Base-by-base conservation (phyloP, 2,113 vertebrate genomes). In the Potamarius usumacintae region DNA sequence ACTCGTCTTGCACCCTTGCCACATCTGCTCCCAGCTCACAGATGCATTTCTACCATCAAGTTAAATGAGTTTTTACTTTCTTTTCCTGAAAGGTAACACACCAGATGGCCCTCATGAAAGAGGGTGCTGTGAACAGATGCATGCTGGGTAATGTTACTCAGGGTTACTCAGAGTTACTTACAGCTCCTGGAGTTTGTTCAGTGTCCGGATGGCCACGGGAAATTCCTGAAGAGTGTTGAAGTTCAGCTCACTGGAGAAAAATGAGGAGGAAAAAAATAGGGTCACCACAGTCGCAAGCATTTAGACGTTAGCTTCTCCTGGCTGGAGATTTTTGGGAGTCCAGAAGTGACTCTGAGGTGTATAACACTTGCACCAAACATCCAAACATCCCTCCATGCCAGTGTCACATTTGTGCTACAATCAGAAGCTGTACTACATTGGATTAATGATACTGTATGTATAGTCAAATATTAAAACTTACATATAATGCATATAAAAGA, bases 111-210 rank as follows among this genome's bases (percentile, higher is more conserved):
- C 60, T 88, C 60, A 62, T 88, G 58, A 76, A 83, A 55, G 25
- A 25, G 76, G 80, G 72, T 62, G 77, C 72, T 67, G 15, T 84
- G 88, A 74, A 86, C 86, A 88, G 80, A 88, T 90, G 90, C 84
- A 88, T 86, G 83, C 79, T 50, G 81, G 88, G 88, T 74, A 85
- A 67, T 63, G 77, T 80, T 72, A 74, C 77, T 82, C 30, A 11
- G 86, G 63, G 77, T 89, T 85, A 74, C 77, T 82, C 30, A 11
- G 86, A 55, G 77, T 89, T 85, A 94, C 98, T 97, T 93, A 99
- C 98, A 99, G 95, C 94, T 99, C 98, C 94, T 98, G 97, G 92
- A 99, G 97, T 90, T 97, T 96, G 87, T 96, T 95, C 89, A 99
- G 95, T 0, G 96, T 98, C 92, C 95, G 96, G 93, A 99, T 96